Conservation (phyloP, 1,140 invertebrate species). For the Sitobion miscanthi region DNA sequence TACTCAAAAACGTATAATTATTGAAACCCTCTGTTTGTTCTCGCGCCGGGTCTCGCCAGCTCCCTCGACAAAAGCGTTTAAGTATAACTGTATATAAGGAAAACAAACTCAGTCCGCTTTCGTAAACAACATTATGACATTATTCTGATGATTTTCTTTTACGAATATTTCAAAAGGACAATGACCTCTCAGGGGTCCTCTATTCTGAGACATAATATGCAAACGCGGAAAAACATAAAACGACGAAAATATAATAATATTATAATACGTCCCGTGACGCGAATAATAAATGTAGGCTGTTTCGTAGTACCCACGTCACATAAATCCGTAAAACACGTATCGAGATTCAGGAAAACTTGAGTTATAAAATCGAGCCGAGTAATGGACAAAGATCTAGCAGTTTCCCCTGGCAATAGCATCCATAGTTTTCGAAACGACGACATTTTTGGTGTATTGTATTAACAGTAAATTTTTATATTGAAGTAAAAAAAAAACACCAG, state of each 20-base stretch:
- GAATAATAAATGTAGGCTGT: background rate
- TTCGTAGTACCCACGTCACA: background rate
- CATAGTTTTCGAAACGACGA: background rate
- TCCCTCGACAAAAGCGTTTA: background rate
- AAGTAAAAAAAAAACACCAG: background rate
- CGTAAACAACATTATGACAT: background rate
- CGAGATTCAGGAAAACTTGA: background rate
- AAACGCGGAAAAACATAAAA: background rate
- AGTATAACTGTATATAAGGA: background rate
- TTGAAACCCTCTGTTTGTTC: background rate
- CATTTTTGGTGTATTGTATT: background rate
- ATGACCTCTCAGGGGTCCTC: background rate
- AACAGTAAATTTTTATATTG: background rate
- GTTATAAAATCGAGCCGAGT: background rate
- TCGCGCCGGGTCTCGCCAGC: too few relatives aligned
- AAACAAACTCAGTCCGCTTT: background rate
- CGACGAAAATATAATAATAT: background rate
- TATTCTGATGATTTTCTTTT: background rate
- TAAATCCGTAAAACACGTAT: background rate
- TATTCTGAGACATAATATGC: background rate
- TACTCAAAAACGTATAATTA: background rate
- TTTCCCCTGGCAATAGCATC: too few relatives aligned
- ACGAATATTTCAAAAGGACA: background rate
- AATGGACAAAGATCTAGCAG: background rate
- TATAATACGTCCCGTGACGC: background rate